phyloP scores from a whole-genome alignment of 2,113 vertebrate species.

The Corythoichthys haematopterus region DNA sequence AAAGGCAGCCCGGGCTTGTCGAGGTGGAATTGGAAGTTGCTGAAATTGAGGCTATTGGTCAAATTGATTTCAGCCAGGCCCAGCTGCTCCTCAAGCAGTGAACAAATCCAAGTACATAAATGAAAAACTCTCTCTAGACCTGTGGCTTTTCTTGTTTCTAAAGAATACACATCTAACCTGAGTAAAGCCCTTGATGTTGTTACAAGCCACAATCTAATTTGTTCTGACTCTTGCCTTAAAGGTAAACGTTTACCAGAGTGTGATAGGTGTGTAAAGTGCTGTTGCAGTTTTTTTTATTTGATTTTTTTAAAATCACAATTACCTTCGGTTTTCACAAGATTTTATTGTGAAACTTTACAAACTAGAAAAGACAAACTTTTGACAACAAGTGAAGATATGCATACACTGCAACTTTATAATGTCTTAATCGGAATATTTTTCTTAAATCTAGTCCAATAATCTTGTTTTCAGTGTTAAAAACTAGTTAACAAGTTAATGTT shows the following conservation, averaged over 20 bases:
- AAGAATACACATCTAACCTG: conserved; percentile 9
- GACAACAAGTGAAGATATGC: not conserved
- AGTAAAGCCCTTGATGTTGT: not conserved
- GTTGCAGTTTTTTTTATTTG: conserved; percentile 8
- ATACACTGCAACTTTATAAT: not conserved
- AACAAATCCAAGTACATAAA: conserved; percentile 29
- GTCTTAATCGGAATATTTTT: too few species aligned
- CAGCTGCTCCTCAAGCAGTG: conserved; percentile 38
- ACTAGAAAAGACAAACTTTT: not conserved
- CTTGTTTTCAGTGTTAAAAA: too few species aligned
- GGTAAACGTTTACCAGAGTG: conserved; percentile 10
- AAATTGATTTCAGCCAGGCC: conserved; percentile 46
- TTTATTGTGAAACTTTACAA: not conserved
- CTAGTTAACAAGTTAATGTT: too few species aligned
- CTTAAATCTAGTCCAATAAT: too few species aligned
- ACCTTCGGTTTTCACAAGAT: not conserved
- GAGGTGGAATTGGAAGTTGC: conserved; percentile 39
- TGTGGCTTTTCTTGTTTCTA: conserved; percentile 23
- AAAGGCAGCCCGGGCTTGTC: conserved; percentile 21
- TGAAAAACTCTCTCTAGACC: conserved; percentile 8
- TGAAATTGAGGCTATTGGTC: conserved; percentile 49
- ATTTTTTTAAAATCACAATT: too few species aligned
- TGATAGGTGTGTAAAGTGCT: conserved; percentile 2
- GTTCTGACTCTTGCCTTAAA: conserved; percentile 9
- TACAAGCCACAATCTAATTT: conserved; percentile 3